Conservation (phyloP, 2,113 vertebrate genomes). For the Oncorhynchus gorbuscha region DNA sequence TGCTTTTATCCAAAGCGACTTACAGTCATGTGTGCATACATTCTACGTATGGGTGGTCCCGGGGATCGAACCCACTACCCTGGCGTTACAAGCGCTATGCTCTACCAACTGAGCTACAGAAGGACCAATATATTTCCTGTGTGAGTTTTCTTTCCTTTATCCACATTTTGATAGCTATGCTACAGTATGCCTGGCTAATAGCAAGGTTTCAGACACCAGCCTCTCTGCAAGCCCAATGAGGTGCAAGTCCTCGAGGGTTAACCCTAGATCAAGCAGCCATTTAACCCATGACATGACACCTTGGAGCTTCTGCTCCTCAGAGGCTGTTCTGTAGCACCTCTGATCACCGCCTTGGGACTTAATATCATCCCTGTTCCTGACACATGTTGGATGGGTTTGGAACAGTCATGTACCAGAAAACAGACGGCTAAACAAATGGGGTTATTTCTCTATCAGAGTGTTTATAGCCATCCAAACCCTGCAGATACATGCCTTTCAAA, state of each 20-base stretch:
- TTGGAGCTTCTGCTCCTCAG: background rate
- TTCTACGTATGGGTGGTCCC: too few species aligned
- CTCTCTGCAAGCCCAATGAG: constrained; percentile 1
- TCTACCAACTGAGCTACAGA: too few species aligned
- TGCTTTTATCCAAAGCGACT: too few species aligned
- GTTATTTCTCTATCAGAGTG: constrained; percentile 45
- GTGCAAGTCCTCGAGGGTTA: background rate
- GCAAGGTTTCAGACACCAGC: constrained; percentile 33
- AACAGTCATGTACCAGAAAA: constrained; percentile 40
- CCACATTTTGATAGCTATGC: too few species aligned
- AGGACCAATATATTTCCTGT: constrained; percentile 20
- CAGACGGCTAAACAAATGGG: constrained; percentile 55
- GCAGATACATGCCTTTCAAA: constrained; percentile 72
- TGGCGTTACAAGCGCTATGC: too few species aligned
- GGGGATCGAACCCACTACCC: too few species aligned
- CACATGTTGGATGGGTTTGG: constrained; percentile 33
- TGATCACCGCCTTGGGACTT: too few species aligned
- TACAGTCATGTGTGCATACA: too few species aligned
- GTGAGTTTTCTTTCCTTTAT: constrained; percentile 28
- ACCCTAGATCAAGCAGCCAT: background rate
- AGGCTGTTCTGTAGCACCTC: too few species aligned
- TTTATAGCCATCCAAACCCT: constrained; percentile 65
- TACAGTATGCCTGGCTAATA: constrained; percentile 34
- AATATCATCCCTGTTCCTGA: background rate
- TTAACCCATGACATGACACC: background rate